Evolutionary conservation across 2,113 vertebrate species (phyloP).

Genomic region (Charadrius vociferus): DNA sequence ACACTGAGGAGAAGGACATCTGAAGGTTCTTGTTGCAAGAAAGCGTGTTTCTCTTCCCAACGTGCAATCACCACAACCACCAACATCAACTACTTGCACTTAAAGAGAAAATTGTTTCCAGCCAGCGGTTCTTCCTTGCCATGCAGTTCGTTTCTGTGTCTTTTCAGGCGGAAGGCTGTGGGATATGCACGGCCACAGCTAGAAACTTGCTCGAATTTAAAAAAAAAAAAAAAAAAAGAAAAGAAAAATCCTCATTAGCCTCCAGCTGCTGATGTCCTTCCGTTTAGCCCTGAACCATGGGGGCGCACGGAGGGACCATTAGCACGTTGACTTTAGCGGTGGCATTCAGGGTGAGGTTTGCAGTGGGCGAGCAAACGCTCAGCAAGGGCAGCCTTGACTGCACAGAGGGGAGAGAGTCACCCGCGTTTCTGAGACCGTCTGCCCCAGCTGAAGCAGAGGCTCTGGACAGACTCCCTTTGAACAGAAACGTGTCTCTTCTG

Average conservation of each 20-base stretch:
- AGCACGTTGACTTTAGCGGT: neutral
- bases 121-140: neutral
- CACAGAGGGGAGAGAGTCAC: neutral
- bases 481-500: neutral
- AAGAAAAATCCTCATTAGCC: neutral
- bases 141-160: neutral
- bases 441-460: neutral
- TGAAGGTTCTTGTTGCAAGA: neutral
- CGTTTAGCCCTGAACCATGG: neutral
- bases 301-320: neutral
- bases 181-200: neutral
- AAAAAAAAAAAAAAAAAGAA: neutral
- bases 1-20: fast-evolving
- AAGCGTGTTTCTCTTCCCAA: neutral
- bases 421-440: fast-evolving
- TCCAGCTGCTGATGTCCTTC: neutral
- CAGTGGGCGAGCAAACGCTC: neutral
- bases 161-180: neutral
- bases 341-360: neutral
- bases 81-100: neutral
- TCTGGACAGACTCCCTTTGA: slow-evolving; percentile 23
- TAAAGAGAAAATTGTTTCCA: neutral
- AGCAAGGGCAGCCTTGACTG: neutral
- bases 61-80: fast-evolving
- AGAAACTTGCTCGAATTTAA: neutral